These are phyloP conservation scores for Emydura subglobosa DNA, from an alignment of 2,113 vertebrate genomes.

Conservation along the genomic window DNA sequence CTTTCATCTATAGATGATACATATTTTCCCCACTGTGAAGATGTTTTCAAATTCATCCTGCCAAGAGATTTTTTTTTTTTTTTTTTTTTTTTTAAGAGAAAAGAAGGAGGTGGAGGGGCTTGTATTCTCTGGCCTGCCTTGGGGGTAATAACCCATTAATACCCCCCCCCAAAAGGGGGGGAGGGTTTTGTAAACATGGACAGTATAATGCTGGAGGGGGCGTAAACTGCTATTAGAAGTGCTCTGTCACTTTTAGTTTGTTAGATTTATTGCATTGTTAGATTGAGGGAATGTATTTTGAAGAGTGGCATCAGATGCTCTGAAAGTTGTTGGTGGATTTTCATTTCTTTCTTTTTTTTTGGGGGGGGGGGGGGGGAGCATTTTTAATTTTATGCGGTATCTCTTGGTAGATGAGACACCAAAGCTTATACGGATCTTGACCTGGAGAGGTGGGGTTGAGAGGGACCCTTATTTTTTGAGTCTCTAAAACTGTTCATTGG, in stretches of 20 bases:
- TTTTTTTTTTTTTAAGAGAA: too few species aligned
- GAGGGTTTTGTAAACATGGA: rapidly evolving
- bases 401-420: not conserved
- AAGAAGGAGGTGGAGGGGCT: rapidly evolving
- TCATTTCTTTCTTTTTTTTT: too few species aligned
- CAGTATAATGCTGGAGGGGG: rapidly evolving
- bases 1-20: not conserved
- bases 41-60: not conserved
- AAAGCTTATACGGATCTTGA: not conserved
- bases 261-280: not conserved
- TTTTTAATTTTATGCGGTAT: rapidly evolving
- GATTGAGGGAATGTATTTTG: not conserved
- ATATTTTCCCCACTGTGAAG: not conserved
- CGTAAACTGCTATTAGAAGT: not conserved
- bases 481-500: not conserved
- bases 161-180: too few species aligned
- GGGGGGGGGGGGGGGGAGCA: rapidly evolving
- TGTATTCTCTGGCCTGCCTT: not conserved
- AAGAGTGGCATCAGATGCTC: not conserved
- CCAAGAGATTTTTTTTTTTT: too few species aligned
- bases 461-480: not conserved
- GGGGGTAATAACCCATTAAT: too few species aligned
- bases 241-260: not conserved
- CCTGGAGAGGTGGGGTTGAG: not conserved
- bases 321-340: not conserved